phyloP scores from a whole-genome alignment of 2,797 vertebrate genomes.

The Allobates femoralis region DNA sequence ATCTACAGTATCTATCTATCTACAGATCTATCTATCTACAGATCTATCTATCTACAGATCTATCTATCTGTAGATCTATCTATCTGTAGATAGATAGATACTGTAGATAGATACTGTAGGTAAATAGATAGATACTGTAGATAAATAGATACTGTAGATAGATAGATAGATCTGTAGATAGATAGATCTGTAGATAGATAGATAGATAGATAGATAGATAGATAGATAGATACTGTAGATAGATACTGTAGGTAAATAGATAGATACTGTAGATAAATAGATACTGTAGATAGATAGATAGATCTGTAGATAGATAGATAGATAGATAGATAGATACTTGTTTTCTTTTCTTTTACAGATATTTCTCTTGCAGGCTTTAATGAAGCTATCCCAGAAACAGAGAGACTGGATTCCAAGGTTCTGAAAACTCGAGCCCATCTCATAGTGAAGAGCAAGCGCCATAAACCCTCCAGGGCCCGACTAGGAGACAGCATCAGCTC shows the following conservation, averaged over 20 bases:
- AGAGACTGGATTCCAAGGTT: constrained; percentile 79
- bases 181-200: constrained; percentile 5
- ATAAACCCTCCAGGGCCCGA: constrained; percentile 75
- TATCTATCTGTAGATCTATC: too few species aligned
- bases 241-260: background rate
- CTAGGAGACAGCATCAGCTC: constrained; percentile 83
- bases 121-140: too few species aligned
- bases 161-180: background rate
- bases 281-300: too few species aligned
- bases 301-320: constrained; percentile 9
- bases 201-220: constrained; percentile 6
- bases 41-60: too few species aligned
- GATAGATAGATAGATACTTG: background rate
- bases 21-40: too few species aligned
- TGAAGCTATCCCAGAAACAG: constrained; percentile 81
- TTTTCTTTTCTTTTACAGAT: background rate
- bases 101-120: too few species aligned
- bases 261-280: too few species aligned
- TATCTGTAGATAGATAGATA: too few species aligned
- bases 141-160: too few species aligned
- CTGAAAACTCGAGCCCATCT: constrained; percentile 81
- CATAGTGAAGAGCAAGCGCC: constrained; percentile 78
- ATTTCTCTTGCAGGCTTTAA: constrained; percentile 70
- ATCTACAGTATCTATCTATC: too few species aligned
- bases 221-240: constrained; percentile 17